Evolutionary conservation across 2,888 invertebrate genomes (phyloP).

Genomic region (Calliphora vomitoria): DNA sequence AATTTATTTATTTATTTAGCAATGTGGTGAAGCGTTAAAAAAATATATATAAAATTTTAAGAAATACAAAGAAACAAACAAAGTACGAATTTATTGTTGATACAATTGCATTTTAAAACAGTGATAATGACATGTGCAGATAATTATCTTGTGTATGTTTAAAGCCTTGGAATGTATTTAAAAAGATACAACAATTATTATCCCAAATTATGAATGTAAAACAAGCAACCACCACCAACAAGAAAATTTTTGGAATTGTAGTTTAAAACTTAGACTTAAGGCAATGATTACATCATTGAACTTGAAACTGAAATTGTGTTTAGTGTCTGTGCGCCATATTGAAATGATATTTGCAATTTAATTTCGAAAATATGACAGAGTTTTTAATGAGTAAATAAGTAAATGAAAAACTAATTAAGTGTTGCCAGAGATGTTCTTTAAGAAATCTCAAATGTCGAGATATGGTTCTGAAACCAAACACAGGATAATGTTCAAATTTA

Average conservation of each 20-base stretch:
- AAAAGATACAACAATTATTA: not conserved
- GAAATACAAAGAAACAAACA: not conserved
- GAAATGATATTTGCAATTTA: not conserved
- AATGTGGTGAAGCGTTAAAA: not conserved
- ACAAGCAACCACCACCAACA: not conserved
- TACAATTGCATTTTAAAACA: slow-evolving; percentile 3
- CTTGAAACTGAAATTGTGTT: not conserved
- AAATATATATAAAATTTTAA: not conserved
- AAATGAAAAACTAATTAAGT: too few species aligned
- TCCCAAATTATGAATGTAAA: not conserved
- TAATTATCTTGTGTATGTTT: slow-evolving; percentile 9
- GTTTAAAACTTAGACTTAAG: not conserved
- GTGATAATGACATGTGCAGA: slow-evolving; percentile 16
- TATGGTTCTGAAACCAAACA: too few species aligned
- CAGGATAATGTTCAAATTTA: too few species aligned
- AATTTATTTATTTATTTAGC: not conserved
- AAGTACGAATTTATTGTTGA: not conserved
- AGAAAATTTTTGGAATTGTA: not conserved
- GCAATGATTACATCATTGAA: not conserved
- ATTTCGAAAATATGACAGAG: not conserved
- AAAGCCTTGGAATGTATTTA: not conserved
- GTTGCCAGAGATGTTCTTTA: too few species aligned
- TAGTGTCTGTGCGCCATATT: not conserved
- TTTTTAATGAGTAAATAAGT: too few species aligned
- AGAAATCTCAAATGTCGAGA: too few species aligned